Evolutionary conservation across 2,113 vertebrate genomes (phyloP), one percentile per base, ranked within the genome.

Genomic region (Channa argus): DNA sequence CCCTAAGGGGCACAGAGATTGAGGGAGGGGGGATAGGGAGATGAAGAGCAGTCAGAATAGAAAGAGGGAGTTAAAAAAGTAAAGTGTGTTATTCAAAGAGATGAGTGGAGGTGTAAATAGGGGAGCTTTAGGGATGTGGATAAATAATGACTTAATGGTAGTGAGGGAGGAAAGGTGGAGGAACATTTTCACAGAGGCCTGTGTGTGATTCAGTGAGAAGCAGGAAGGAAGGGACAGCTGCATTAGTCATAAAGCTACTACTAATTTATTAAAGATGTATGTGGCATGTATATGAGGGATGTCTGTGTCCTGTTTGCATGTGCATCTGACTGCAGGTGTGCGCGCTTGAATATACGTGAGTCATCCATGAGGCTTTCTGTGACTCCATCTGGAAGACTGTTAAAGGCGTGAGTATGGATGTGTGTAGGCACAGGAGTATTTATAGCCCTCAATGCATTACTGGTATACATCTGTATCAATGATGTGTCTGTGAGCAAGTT

Each of bases 221-320:
- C 13, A 52, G n/a, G 59, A 69, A 79, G 72, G 63, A 69, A 66
- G 70, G 69, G 63, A 77, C 74, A 46, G 60, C 51, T 45, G 46
- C 67, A 89, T 89, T 82, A 80, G 66, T 89, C 80, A 88, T 74
- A 37, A 82, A 85, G 72, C 79, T 74, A 63, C 65, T 36, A 6
- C 74, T 85, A 82, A 85, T 89, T 82, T 66, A 82, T 82, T 56
- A 62, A 38, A 83, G 52, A 63, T 5, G 70, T 50, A 43, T 56
- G 59, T 39, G 49, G 6, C 39, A 24, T 24, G 24, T 24, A 24
- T 24, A 24, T 24, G 24, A 24, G 24, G 24, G 39, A 7, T 50
- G 64, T 45, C 46, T 51, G 14, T 39, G 64, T 39, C 38, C 15
- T 38, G 24, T 45, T 3, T 70, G 58, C 70, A 66, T 65, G 66